A percentile compares a stretch with the other conserved stretches of the same genome.
phyloP scores from a whole-genome alignment of 2,113 vertebrate species.

The Hemichromis elongatus region DNA sequence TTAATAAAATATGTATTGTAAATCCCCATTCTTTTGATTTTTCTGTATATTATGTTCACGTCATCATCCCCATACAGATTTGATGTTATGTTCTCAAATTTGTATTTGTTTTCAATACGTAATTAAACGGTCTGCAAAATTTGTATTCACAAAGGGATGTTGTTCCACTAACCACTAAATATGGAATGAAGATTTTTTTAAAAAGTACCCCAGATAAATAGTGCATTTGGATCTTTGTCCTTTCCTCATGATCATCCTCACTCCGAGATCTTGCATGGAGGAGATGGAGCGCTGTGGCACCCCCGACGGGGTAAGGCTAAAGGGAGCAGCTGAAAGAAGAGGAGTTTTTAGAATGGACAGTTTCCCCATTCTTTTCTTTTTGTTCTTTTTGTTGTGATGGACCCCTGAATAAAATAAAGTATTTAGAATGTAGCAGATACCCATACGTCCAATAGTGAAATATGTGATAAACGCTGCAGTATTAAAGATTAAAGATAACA shows the following conservation, averaged over 20 bases:
- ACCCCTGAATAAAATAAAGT: not conserved
- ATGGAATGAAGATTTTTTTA: not conserved
- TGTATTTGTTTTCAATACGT: not conserved
- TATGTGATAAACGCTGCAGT: slow-evolving; percentile 23
- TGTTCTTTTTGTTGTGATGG: not conserved
- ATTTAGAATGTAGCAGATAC: not conserved
- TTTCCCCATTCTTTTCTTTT: not conserved
- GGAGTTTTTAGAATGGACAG: not conserved
- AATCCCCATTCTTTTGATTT: not conserved
- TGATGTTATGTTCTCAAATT: not conserved
- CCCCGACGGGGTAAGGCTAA: not conserved
- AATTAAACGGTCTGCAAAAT: not conserved
- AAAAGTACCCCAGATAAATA: not conserved
- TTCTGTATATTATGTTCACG: not conserved
- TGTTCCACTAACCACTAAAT: not conserved
- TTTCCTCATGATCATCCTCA: not conserved
- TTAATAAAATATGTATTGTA: not conserved
- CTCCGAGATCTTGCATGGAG: not conserved
- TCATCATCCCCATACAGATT: not conserved
- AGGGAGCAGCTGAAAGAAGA: not conserved
- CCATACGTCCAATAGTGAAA: not conserved
- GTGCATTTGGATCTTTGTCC: not conserved
- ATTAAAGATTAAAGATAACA: slow-evolving; percentile 26
- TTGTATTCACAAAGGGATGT: not conserved
- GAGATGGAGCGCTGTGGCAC: not conserved